Evolutionary conservation across 2,888 invertebrate genomes (phyloP).

Genomic region (Meliscaeva auricollis): DNA sequence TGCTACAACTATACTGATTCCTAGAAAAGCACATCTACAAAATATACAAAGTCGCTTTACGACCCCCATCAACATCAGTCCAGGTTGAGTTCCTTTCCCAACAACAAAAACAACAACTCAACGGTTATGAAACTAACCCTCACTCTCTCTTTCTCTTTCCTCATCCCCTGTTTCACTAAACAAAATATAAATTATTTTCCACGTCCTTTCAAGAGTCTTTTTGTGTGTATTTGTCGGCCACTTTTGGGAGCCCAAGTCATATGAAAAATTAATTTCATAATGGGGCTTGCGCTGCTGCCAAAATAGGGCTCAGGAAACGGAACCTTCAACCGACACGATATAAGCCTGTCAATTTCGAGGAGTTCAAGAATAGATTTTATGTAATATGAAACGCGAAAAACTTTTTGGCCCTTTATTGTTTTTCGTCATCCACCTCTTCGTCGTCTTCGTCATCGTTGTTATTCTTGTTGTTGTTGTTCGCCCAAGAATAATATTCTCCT

Average conservation of each 20-base stretch:
- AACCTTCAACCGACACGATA: constrained; percentile 55
- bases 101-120: constrained; percentile 13
- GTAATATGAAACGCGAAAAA: constrained; percentile 52
- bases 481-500: background rate
- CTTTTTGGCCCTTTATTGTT: constrained; percentile 12
- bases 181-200: constrained; percentile 61
- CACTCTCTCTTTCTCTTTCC: too few species aligned
- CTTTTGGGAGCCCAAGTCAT: constrained; percentile 33
- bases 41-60: background rate
- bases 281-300: constrained; percentile 53
- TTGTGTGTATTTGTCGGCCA: constrained; percentile 21
- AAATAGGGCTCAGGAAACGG: constrained; percentile 63
- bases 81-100: background rate
- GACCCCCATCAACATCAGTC: background rate
- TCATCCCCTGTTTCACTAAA: constrained; percentile 6
- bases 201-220: constrained; percentile 22
- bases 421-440: too few species aligned
- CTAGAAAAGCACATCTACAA: constrained; percentile 25
- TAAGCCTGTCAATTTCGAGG: constrained; percentile 68
- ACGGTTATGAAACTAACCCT: background rate
- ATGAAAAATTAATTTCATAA: constrained; percentile 75
- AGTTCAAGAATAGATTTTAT: constrained; percentile 29
- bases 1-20: background rate
- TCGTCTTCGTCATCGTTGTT: background rate
- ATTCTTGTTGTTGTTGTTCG: background rate